Conservation (phyloP, 2,113 vertebrate genomes). For the Tretioscincus oriximinensis region DNA sequence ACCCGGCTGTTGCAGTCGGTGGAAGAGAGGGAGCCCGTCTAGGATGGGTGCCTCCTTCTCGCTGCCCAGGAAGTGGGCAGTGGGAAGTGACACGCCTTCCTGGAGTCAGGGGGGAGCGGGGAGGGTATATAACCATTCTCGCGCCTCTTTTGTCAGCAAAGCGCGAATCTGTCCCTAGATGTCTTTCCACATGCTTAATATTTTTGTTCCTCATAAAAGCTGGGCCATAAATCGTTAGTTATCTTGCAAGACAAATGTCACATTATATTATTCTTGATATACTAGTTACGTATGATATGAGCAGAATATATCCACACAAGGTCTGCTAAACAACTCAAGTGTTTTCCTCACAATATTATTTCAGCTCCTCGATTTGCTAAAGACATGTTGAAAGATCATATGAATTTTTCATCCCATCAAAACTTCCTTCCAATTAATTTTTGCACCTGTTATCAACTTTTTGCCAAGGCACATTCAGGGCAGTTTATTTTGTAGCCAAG, state of each 20-base stretch:
- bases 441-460: accelerated
- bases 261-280: neutral
- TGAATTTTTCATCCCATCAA: neutral
- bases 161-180: neutral
- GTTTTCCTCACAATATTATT: neutral
- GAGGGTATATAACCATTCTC: no score
- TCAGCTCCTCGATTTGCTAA: neutral
- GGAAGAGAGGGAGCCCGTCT: no score
- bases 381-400: neutral
- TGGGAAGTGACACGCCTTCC: no score
- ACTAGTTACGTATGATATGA: neutral
- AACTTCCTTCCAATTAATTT: neutral
- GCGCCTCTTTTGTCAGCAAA: no score
- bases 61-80: no score
- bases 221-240: no score
- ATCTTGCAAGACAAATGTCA: neutral
- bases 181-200: neutral
- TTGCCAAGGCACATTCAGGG: neutral
- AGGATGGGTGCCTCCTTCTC: no score
- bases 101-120: no score
- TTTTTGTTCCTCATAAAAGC: neutral
- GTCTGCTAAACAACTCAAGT: neutral
- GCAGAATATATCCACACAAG: neutral
- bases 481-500: neutral
- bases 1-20: no score